These are phyloP conservation scores for Coluber constrictor DNA, from an alignment of 2,797 vertebrate species.

Conservation along the genomic window DNA sequence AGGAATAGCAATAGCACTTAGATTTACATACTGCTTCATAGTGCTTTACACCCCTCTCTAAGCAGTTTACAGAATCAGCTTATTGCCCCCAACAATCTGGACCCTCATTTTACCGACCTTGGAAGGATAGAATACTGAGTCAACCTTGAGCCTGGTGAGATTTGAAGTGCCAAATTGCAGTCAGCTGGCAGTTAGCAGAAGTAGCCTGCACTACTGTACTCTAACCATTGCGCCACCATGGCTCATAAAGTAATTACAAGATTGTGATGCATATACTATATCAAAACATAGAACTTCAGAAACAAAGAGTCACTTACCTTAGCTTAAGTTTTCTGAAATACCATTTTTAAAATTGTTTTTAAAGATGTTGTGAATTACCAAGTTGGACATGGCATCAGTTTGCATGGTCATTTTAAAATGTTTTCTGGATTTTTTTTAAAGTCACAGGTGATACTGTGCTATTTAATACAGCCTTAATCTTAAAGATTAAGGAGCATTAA, in stretches of 20 bases:
- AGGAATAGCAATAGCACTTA: too few relatives aligned
- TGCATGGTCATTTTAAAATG: neutral
- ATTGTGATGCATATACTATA: neutral
- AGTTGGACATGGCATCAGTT: neutral
- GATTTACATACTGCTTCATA: too few relatives aligned
- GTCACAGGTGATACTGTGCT: neutral
- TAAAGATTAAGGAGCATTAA: neutral
- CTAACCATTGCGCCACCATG: fast-evolving
- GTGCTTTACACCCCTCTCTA: too few relatives aligned
- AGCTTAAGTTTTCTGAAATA: neutral
- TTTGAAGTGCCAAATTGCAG: too few relatives aligned
- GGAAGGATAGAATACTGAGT: too few relatives aligned
- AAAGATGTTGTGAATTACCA: neutral
- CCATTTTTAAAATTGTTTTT: neutral
- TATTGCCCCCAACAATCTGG: too few relatives aligned
- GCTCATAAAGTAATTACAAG: neutral
- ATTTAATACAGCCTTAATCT: neutral
- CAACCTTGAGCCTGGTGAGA: too few relatives aligned
- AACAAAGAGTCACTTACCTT: neutral
- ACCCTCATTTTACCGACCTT: too few relatives aligned
- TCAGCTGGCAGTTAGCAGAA: too few relatives aligned
- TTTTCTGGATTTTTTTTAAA: neutral
- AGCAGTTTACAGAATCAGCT: too few relatives aligned
- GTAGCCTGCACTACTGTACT: too few relatives aligned
- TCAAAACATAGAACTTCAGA: neutral